Evolutionary conservation across 35 echinoderm and acorn worm species (phyloP), one percentile per base, ranked within the genome.

Genomic region (Holothuria glaberrima): DNA sequence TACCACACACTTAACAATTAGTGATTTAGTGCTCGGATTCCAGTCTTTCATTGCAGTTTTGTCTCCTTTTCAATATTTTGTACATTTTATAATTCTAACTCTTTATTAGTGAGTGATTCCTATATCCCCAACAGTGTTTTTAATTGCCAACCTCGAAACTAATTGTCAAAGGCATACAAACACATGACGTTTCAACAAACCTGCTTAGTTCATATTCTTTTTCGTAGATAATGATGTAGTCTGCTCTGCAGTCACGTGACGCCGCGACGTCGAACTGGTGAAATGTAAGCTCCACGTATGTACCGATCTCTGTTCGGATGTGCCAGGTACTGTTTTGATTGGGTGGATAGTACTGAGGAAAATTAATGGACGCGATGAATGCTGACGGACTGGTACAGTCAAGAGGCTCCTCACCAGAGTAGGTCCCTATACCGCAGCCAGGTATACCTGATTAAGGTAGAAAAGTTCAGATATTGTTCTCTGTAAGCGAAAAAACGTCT

Each of bases 201-300:
- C 80, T 60, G 21, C 80, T 84, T 46, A 61, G 33, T 57, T 84
- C 80, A 33, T 84, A 84, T 64, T 84, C 80, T 21, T 84, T 64
- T 84, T 64, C 80, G 22, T 84, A 83, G 20, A 90, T 65, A 56
- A 57, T 80, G 13, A 90, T 35, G 62, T 90, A 48, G 56, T 90
- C 89, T 7, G 75, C 77, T 27, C 74, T 26, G 58, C 89, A 90
- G 57, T 48, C 58, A 69, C 9, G 35, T 28, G 92, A 79, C n/a
- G 20, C 58, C 3, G 71, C 80, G 0, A 99, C 85, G 70, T 99
- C 93, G 78, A 99, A 99, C 19, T 87, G 26, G 30, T 83, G 27
- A 84, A 99, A 95, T 4, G 33, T 46, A 1, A 99, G 89, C 25
- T 95, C 52, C 17, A 99, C 94, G 71, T 80, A 99, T 1, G 96